A percentile compares a stretch with the other conserved stretches of the same genome.
Evolutionary conservation across 2,797 vertebrate genomes (phyloP).

Genomic region (Podarcis siculus): DNA sequence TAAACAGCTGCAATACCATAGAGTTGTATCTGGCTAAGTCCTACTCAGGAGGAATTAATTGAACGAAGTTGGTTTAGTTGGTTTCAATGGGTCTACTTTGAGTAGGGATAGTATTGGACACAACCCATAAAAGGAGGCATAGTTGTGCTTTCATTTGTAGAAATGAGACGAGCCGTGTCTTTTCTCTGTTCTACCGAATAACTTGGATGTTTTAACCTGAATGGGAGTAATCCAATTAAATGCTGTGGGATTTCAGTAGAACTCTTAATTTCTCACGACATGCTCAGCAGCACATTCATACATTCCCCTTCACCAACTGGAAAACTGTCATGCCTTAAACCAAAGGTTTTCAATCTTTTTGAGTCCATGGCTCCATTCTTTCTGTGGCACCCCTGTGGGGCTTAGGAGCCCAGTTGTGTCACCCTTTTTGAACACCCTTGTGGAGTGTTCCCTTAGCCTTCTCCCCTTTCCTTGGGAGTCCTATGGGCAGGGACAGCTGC

Average conservation of each 20-base stretch:
- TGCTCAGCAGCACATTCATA: neutral
- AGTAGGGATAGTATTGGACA: too few relatives aligned
- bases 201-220: neutral
- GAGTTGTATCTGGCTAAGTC: too few relatives aligned
- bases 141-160: neutral
- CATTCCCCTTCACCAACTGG: conserved; percentile 15
- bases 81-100: too few relatives aligned
- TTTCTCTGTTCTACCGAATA: neutral
- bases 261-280: neutral
- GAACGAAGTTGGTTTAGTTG: too few relatives aligned
- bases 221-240: neutral
- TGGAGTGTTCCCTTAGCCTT: too few relatives aligned
- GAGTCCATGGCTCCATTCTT: too few relatives aligned
- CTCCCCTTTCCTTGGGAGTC: conserved; percentile 30
- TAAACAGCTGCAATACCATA: accelerated
- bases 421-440: too few relatives aligned
- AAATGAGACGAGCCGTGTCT: accelerated
- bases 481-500: conserved; percentile 63
- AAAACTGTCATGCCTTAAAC: conserved; percentile 49
- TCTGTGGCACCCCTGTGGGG: too few relatives aligned
- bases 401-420: too few relatives aligned
- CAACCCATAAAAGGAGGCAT: accelerated
- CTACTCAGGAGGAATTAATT: too few relatives aligned
- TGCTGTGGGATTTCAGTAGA: neutral
- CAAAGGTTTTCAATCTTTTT: too few relatives aligned